Evolutionary conservation across 2,797 vertebrate species (phyloP).

Genomic region (Micromesistius poutassou): DNA sequence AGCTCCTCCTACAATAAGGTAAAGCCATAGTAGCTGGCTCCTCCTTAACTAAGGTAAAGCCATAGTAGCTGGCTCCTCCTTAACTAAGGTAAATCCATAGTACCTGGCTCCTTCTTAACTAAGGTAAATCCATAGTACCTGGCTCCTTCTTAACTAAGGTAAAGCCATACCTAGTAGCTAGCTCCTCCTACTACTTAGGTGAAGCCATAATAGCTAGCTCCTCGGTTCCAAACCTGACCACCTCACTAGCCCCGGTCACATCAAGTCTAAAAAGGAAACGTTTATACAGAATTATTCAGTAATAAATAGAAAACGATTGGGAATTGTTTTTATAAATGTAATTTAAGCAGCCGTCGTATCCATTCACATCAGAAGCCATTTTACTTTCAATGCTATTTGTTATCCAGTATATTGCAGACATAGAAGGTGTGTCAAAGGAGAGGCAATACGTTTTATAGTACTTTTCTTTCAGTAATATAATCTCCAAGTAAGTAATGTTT

Average conservation of each 20-base stretch:
- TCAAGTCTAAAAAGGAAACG: no score
- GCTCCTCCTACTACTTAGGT: no score
- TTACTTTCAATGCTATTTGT: not conserved
- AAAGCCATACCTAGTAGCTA: no score
- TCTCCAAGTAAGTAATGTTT: slow-evolving; percentile 1
- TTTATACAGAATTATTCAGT: not conserved
- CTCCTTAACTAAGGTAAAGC: no score
- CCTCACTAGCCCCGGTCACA: no score
- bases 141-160: no score
- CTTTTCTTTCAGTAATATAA: not conserved
- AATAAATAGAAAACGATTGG: not conserved
- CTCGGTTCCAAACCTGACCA: no score
- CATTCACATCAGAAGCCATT: not conserved
- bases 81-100: no score
- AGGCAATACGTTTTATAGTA: not conserved
- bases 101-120: not conserved
- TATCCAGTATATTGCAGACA: not conserved
- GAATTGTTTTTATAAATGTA: not conserved
- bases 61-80: no score
- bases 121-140: not conserved
- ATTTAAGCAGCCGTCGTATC: not conserved
- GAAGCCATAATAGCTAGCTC: no score
- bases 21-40: no score
- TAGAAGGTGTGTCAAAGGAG: not conserved
- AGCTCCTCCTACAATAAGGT: no score